Base-by-base conservation (phyloP, 2,113 vertebrate species). In the Oncorhynchus keta region DNA sequence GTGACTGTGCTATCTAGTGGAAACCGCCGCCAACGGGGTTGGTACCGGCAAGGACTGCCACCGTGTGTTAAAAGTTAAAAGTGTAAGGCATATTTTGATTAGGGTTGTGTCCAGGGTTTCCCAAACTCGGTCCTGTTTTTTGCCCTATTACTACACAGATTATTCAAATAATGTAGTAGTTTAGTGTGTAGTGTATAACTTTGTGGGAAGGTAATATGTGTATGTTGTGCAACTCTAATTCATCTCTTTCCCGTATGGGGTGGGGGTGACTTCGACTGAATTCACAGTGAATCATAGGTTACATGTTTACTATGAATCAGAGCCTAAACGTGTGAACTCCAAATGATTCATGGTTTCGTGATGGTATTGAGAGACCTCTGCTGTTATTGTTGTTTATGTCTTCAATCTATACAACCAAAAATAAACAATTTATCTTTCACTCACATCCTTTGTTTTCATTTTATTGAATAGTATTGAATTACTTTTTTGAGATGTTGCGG, bases 311-410 rank as follows among this genome's bases (percentile, higher is more conserved):
- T 20, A 61, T n/a, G 14, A n/a, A 79, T 49, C 72, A 9, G 75
- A 57, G 26, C 61, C 26, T 16, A 67, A 67, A 67, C 13, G n/a
- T 28, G 13, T 14, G 24, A 35, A 12, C 13, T 64, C 62, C 73
- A 59, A 13, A 57, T 84, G 81, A 85, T 30, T 88, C 83, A 76
- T 22, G 22, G 30, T 24, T 65, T 13, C 62, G 14, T 28, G 22
- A 3, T 13, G 9, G 26, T 28, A 28, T 22, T 24, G 22, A 26
- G 8, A 26, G 62, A 9, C 9, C 9, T 45, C 39, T 45, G 39
- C 39, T 11, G 39, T 45, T 45, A 45, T 45, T 45, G 39, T 45
- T 45, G 39, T 45, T 45, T 2, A 45, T 45, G 2, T 11, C 39
- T 45, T 55, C 16, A 13, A 18, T 55, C 51, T 55, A 18, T 55